A percentile compares a stretch with the other conserved stretches of the same genome.
Evolutionary conservation across 2,797 vertebrate genomes (phyloP).

Genomic region (Pseudomugil tenellus): DNA sequence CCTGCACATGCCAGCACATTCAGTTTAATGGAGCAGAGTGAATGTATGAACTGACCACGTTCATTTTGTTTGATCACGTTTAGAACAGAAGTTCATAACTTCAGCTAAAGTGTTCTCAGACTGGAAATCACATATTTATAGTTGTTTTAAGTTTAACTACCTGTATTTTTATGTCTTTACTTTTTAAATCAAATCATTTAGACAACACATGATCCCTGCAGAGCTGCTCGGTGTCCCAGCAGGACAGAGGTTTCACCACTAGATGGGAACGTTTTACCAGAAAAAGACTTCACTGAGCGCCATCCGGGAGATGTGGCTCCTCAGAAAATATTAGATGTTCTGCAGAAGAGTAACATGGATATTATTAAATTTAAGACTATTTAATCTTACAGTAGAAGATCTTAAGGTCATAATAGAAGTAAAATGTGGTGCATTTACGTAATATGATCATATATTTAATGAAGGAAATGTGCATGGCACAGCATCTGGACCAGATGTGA

Average conservation of each 20-base stretch:
- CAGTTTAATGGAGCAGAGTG: slow-evolving; percentile 23
- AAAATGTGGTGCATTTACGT: not conserved
- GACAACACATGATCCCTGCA: too few species aligned
- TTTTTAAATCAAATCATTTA: not conserved
- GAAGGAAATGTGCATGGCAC: too few species aligned
- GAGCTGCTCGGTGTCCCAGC: not conserved
- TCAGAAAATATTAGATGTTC: not conserved
- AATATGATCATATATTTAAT: not conserved
- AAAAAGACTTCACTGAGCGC: not conserved
- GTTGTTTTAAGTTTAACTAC: not conserved
- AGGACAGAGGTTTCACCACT: slow-evolving; percentile 25
- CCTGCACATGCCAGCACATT: slow-evolving; percentile 16
- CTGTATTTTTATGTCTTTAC: not conserved
- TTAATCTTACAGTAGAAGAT: not conserved
- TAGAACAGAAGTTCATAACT: not conserved
- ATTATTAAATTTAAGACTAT: not conserved
- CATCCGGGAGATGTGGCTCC: not conserved
- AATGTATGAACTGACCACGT: slow-evolving; percentile 38
- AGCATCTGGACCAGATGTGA: too few species aligned
- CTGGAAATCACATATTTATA: not conserved
- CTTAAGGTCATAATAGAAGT: not conserved
- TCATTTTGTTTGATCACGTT: not conserved
- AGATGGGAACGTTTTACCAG: slow-evolving; percentile 47
- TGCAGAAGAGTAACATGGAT: not conserved
- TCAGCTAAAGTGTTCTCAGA: not conserved